Evolutionary conservation across 2,113 vertebrate species (phyloP), one percentile per base, ranked within the genome.

Genomic region (Sisor rabdophorus): DNA sequence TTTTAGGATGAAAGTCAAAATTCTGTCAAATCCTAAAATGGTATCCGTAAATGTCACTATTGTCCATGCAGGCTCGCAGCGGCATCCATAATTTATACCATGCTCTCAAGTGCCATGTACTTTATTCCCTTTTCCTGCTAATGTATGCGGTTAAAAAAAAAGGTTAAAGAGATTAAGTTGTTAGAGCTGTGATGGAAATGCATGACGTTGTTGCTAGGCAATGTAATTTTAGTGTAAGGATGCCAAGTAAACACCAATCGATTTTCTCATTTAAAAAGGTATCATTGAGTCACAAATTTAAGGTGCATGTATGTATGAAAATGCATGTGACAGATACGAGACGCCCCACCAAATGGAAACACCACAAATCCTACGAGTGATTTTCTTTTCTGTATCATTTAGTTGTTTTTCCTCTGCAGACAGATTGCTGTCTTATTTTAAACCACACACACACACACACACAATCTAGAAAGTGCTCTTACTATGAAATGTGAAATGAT

Each of bases 1-100:
- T 83, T 85, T 69, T 54, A 64, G 54, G 71, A 64, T 71, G 64
- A 36, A 81, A 74, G 71, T 75, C 76, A 72, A 24, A 73, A 77
- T 77, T 71, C 30, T 11, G 74, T 75, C 67, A 78, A 65, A 79
- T 58, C 22, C 71, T 53, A 81, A 68, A 84, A 56, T 44, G 16
- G 52, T 30, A 54, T 73, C 55, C 4, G 68, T 61, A 84, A 79
- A 84, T 82, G 73, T 82, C 60, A 81, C 32, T 67, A 48, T 58
- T 70, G 59, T 71, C 58, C 67, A 4, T 67, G 65, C 52, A 65
- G 70, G 56, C 58, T 72, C n/a, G 44, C 17, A 16, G 52, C 50
- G 68, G 71, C 28, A 76, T 82, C n/a, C 78, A 79, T 75, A 61
- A 80, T 76, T 81, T 58, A 78, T 75, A 36, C 4, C 22, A 16